A percentile compares a stretch with the other conserved stretches of the same genome.
Evolutionary conservation across 2,113 vertebrate genomes (phyloP).

Genomic region (Tragelaphus buxtoni): DNA sequence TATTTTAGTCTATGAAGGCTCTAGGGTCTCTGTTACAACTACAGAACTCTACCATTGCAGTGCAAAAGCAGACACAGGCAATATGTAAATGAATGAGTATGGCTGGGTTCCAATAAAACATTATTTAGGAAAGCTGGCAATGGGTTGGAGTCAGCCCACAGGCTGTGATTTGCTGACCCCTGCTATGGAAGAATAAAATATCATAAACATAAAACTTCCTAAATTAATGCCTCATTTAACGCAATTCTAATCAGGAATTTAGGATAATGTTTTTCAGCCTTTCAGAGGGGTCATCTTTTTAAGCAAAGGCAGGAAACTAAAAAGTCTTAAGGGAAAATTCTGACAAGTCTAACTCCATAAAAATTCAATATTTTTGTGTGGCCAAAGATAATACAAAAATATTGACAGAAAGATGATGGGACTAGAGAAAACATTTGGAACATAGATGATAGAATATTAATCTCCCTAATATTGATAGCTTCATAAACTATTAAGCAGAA

Average conservation of each 20-base stretch:
- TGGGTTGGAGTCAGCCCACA: not conserved
- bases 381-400: not conserved
- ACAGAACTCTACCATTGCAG: not conserved
- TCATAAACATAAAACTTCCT: not conserved
- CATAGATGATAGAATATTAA: not conserved
- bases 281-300: not conserved
- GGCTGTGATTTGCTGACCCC: not conserved
- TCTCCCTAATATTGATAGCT: not conserved
- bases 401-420: not conserved
- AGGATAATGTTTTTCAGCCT: not conserved
- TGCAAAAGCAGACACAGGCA: not conserved
- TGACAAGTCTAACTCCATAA: not conserved
- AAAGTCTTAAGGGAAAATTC: not conserved
- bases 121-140: not conserved
- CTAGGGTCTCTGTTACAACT: not conserved
- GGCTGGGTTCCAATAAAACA: not conserved
- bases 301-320: conserved; percentile 18
- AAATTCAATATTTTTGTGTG: not conserved
- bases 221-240: not conserved
- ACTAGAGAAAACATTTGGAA: conserved; percentile 28
- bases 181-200: not conserved
- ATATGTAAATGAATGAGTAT: not conserved
- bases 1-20: not conserved
- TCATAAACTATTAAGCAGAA: not conserved
- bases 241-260: not conserved